These are phyloP conservation scores for Aquatica leii DNA, from an alignment of 2,888 invertebrate species.

Conservation along the genomic window DNA sequence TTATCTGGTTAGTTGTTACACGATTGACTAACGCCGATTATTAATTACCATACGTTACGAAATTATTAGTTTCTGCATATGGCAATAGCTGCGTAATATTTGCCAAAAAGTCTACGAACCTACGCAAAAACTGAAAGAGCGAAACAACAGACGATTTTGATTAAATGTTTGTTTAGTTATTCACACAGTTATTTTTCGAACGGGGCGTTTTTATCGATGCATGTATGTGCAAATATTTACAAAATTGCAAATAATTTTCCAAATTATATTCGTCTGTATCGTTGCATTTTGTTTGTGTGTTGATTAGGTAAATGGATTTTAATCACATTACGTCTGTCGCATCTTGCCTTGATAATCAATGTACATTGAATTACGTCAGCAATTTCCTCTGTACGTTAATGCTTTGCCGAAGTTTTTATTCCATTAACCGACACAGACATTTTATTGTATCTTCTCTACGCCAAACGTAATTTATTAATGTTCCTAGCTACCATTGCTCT, in stretches of 20 bases:
- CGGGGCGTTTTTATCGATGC: background rate
- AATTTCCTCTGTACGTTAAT: conserved; percentile 31
- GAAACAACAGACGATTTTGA: background rate
- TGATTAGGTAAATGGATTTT: conserved; percentile 31
- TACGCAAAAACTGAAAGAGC: too few relatives aligned
- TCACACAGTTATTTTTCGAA: background rate
- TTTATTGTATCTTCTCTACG: conserved; percentile 3
- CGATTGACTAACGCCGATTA: too few relatives aligned
- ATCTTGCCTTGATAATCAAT: conserved; percentile 33
- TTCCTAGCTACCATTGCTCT: background rate
- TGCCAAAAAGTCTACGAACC: too few relatives aligned
- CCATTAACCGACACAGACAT: conserved; percentile 4
- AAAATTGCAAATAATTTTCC: conserved; percentile 1
- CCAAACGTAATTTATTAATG: background rate
- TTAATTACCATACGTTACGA: too few relatives aligned
- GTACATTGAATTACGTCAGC: conserved; percentile 32
- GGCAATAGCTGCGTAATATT: too few relatives aligned
- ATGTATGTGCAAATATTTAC: conserved; percentile 2
- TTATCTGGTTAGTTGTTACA: too few relatives aligned
- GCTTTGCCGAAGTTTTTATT: conserved; percentile 25
- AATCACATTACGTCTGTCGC: conserved; percentile 28
- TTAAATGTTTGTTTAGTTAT: conserved; percentile 6
- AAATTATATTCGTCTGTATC: background rate
- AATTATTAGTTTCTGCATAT: too few relatives aligned
- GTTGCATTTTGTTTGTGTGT: conserved; percentile 20